Base-by-base conservation (phyloP, 2,888 invertebrate genomes). In the Ophonus ardosiacus region DNA sequence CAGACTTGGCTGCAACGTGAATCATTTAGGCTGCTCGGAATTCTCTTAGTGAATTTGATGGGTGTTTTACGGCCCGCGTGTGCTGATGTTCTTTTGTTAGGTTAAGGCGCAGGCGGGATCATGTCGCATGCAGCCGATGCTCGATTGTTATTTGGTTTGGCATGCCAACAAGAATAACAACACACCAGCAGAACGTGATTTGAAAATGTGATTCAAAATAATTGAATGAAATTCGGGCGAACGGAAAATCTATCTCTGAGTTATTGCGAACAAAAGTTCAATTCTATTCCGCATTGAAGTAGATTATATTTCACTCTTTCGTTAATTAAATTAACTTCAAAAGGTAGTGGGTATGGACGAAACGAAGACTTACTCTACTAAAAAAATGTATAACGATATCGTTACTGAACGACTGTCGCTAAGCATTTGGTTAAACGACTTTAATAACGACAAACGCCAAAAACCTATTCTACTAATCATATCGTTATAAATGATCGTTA, bases 41-140 rank as follows among this genome's bases (percentile, higher is more conserved):
- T 79, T 85, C 85, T 80, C 65, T 80, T 85, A 85, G 80, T 68
- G 80, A 80, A 85, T 85, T 85, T 85, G 80, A 85, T 85, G 79
- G 85, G 57, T 59, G 61, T 76, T 74, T 59, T 71, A 68, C 21
- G 31, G 81, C 78, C 31, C 21, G 68, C 13, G 63, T 71, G 71
- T 24, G 68, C 13, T 43, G 6, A 51, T 51, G 43, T 40, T 31
- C 31, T 31, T 31, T 31, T 79, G 81, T 81, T 43, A 82, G 82
- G 83, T 83, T 83, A 76, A 74, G 59, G 57, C 18, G 65, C 59
- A 61, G 61, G n/a, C 40, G 63, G 56, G 21, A 17, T 31, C 17
- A 43, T 79, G 80, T 40, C 31, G 63, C 71, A 57, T 82, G 81
- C 43, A 18, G 76, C 65, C 56, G 76, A 59, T 78, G 56, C 51